A percentile compares a stretch with the other conserved stretches of the same genome.
phyloP scores from a whole-genome alignment of 1,140 invertebrate genomes.

The Copidosoma floridanum region DNA sequence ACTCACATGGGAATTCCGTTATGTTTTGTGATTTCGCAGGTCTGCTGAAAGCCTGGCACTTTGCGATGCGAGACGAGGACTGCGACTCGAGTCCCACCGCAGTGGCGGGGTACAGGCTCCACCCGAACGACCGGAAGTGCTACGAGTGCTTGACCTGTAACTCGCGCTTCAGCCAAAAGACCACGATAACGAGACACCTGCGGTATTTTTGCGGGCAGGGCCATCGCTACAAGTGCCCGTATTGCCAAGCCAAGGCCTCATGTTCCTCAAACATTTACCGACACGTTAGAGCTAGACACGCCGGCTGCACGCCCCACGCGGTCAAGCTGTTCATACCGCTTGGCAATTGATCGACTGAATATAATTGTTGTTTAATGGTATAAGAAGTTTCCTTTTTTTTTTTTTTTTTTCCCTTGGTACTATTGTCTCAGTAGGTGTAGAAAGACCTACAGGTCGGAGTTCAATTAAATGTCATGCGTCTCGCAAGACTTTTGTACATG shows the following conservation, averaged over 20 bases:
- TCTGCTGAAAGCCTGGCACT: neutral
- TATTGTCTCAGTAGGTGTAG: no score
- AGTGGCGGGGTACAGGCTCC: conserved; percentile 37
- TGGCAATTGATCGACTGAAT: no score
- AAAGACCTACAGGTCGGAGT: no score
- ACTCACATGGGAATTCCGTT: neutral
- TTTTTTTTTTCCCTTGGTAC: no score
- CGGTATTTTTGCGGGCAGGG: conserved; percentile 48
- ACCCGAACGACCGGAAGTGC: conserved; percentile 40
- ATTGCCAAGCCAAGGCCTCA: conserved; percentile 43
- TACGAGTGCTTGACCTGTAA: conserved; percentile 52
- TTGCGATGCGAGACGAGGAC: neutral
- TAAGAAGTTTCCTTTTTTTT: no score
- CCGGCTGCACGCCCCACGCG: conserved; percentile 27
- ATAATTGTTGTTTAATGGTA: no score
- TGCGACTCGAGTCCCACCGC: neutral
- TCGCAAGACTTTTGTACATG: no score
- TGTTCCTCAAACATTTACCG: conserved; percentile 48
- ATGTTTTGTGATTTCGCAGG: neutral
- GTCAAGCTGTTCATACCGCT: conserved; percentile 43
- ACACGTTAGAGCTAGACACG: conserved; percentile 40
- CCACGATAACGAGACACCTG: conserved; percentile 44
- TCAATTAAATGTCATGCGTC: no score
- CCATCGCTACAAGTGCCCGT: conserved; percentile 46
- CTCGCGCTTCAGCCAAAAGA: conserved; percentile 47